phyloP scores from a whole-genome alignment of 2,797 vertebrate species.

The Melopsittacus undulatus region DNA sequence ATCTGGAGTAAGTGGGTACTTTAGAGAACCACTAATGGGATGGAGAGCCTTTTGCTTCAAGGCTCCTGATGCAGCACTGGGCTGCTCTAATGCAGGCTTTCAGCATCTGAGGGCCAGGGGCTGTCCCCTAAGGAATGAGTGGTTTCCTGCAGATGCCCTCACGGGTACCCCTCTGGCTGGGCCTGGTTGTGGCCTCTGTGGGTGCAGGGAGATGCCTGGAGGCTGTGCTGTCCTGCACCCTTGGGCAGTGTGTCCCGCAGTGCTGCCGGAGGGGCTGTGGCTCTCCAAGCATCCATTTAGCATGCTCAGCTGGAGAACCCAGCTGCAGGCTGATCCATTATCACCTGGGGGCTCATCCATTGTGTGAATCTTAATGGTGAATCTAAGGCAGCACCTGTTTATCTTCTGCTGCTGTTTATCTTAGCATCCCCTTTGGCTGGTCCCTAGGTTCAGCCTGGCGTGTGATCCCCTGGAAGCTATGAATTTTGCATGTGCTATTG shows the following conservation, averaged over 20 bases:
- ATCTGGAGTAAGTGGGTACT: not conserved
- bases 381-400: not conserved
- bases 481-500: conserved; percentile 16
- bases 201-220: not conserved
- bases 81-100: not conserved
- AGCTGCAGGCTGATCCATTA: not conserved
- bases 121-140: not conserved
- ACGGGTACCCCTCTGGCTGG: not conserved
- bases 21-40: not conserved
- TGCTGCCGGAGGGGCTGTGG: not conserved
- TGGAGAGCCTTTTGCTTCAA: not conserved
- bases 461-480: not conserved
- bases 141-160: not conserved
- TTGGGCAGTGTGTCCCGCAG: fast-evolving
- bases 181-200: fast-evolving
- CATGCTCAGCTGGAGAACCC: not conserved
- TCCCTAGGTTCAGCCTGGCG: not conserved
- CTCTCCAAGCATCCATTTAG: not conserved
- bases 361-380: not conserved
- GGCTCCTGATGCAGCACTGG: not conserved
- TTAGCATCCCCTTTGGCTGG: not conserved
- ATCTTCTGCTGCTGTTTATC: not conserved
- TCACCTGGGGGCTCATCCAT: not conserved
- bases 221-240: fast-evolving
- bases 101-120: not conserved